Percentiles rank a stretch among this genome's conserved stretches.
Evolutionary conservation across 2,888 invertebrate genomes (phyloP).

Genomic region (Zhuqinia jingwanae): DNA sequence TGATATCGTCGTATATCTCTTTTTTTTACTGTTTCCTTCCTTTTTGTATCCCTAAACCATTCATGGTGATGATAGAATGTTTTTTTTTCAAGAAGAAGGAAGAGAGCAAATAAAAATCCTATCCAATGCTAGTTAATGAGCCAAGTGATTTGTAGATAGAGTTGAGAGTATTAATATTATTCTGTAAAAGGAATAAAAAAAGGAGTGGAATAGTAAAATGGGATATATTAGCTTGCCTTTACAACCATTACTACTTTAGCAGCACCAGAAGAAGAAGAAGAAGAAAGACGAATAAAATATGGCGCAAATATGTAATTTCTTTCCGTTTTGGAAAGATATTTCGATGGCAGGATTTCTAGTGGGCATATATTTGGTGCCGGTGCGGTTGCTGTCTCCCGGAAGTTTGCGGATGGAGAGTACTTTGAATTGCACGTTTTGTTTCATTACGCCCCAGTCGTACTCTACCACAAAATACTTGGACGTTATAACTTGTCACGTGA

Average conservation of each 20-base stretch:
- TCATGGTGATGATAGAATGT: neutral
- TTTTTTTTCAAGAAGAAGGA: neutral
- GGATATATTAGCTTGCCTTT: neutral
- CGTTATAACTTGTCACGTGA: neutral
- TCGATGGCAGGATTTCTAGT: too few species aligned
- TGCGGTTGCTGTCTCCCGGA: too few species aligned
- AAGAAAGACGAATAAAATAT: too few species aligned
- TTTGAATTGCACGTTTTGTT: neutral
- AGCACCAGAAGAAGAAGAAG: too few species aligned
- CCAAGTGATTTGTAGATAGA: conserved; percentile 64
- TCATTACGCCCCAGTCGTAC: neutral
- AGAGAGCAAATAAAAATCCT: conserved; percentile 31
- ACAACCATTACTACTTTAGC: neutral
- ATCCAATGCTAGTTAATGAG: conserved; percentile 57
- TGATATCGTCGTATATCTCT: conserved; percentile 36
- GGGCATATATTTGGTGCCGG: too few species aligned
- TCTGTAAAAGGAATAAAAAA: too few species aligned
- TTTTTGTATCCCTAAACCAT: neutral
- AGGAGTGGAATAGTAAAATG: neutral
- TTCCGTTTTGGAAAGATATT: neutral
- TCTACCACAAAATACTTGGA: neutral
- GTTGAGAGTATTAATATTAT: too few species aligned
- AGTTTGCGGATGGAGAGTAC: too few species aligned
- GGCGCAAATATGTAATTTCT: conserved; percentile 2
- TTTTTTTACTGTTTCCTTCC: conserved; percentile 40